Conservation (phyloP, 2,797 vertebrate species). For the Poeciliopsis infans region DNA sequence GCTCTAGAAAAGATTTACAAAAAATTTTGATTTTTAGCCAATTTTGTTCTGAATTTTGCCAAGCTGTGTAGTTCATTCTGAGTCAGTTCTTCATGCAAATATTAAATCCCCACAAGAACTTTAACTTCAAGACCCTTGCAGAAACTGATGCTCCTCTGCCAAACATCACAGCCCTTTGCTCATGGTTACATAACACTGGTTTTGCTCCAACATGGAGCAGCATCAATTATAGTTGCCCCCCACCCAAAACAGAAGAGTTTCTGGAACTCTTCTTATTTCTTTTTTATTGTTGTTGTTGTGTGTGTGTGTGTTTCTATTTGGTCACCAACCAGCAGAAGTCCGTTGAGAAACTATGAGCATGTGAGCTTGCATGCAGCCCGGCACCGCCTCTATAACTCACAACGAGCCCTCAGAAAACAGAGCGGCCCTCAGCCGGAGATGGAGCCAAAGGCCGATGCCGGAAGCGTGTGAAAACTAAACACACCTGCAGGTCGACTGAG, state of each 20-base stretch:
- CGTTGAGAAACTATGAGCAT: constrained; percentile 20
- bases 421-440: constrained; percentile 34
- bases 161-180: constrained; percentile 31
- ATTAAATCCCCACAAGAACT: constrained; percentile 14
- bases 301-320: not conserved
- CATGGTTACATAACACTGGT: constrained; percentile 50
- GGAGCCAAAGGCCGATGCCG: constrained; percentile 6
- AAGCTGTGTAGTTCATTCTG: not conserved
- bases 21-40: not conserved
- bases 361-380: constrained; percentile 33
- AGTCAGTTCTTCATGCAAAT: not conserved
- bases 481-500: constrained; percentile 57
- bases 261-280: not conserved
- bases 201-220: constrained; percentile 35
- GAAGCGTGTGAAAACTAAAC: constrained; percentile 49
- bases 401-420: constrained; percentile 42
- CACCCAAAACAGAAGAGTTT: not conserved
- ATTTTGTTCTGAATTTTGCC: not conserved
- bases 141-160: constrained; percentile 18
- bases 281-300: not conserved
- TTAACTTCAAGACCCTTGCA: constrained; percentile 26
- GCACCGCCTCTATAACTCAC: constrained; percentile 30
- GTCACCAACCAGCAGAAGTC: constrained; percentile 2
- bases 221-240: constrained; percentile 59
- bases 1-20: not conserved